Evolutionary conservation across 2,797 vertebrate genomes (phyloP), one percentile per base, ranked within the genome.

Genomic region (Knipowitschia caucasica): DNA sequence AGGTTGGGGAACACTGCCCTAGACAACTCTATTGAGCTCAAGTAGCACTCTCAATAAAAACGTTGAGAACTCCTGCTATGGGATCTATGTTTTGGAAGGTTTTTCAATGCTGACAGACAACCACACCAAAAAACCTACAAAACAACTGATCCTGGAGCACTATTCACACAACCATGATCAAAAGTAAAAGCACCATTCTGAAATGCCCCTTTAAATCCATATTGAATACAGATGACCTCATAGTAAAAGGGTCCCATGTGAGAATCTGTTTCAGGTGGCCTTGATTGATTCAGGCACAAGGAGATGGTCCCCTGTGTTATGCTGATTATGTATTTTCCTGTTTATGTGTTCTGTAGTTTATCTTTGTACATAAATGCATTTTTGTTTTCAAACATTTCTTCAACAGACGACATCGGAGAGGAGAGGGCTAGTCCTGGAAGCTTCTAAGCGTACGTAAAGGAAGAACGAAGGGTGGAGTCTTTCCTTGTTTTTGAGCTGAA

Each of bases 401-500:
- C 14, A 43, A 43, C 11, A 24, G 21, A 21, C 8, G 20, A 23
- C 20, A 21, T 39, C 3, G 10, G 36, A 39, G 9, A 39, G 56
- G 59, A 20, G 6, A 47, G 67, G 43, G 80, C 81, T 66, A 77
- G 77, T 69, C 49, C 54, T 58, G 65, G 62, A 77, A 59, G 70
- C 64, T 59, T 39, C 52, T 46, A 45, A 67, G 64, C 56, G 61
- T 59, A 73, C 7, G 35, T 35, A 63, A 75, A 83, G 80, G 78
- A 86, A 83, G 69, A 71, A 66, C 68, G 10, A 53, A 71, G 75
- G 75, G 80, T 71, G 80, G 81, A 73, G 82, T 54, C 58, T 72
- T 71, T 85, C 83, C 70, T 73, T 81, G 79, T 88, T 87, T 89
- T 82, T 76, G 65, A 76, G 73, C 74, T 81, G 71, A 87, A 85